phyloP scores from a whole-genome alignment of 2,888 invertebrate species.

The Pollenia angustigena region DNA sequence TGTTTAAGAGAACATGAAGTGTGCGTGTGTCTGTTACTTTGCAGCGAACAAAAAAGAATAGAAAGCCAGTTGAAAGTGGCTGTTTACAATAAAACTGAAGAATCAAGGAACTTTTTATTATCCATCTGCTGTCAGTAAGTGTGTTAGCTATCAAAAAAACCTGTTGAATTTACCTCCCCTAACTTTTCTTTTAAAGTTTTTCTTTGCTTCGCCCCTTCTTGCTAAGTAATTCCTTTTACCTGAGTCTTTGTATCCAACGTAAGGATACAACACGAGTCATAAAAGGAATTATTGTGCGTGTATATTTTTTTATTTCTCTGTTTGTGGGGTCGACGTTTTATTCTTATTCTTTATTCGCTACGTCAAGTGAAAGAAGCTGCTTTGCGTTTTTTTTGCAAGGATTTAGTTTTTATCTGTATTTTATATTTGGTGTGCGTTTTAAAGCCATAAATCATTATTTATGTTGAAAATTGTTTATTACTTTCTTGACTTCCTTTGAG shows the following conservation, averaged over 20 bases:
- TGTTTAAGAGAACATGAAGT: too few relatives aligned
- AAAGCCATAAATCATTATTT: constrained; percentile 13
- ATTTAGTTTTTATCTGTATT: not conserved
- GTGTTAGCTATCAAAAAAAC: not conserved
- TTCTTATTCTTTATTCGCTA: too few relatives aligned
- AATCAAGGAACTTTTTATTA: not conserved
- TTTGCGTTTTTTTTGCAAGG: not conserved
- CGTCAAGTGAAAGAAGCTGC: not conserved
- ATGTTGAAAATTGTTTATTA: not conserved
- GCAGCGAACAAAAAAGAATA: not conserved
- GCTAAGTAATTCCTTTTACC: not conserved
- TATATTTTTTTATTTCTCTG: too few relatives aligned
- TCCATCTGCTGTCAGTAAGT: not conserved
- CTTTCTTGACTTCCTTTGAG: constrained; percentile 1
- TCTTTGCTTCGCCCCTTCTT: not conserved
- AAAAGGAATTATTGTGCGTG: not conserved
- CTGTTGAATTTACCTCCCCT: not conserved
- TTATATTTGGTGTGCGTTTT: not conserved
- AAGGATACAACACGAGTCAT: not conserved
- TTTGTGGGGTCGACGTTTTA: not conserved
- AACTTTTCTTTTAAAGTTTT: too few relatives aligned
- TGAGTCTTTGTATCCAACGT: not conserved
- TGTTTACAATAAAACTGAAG: not conserved
- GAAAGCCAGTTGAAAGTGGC: not conserved
- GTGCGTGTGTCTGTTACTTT: not conserved